Conservation (phyloP, 2,888 invertebrate genomes). For the Parnassius apollo region DNA sequence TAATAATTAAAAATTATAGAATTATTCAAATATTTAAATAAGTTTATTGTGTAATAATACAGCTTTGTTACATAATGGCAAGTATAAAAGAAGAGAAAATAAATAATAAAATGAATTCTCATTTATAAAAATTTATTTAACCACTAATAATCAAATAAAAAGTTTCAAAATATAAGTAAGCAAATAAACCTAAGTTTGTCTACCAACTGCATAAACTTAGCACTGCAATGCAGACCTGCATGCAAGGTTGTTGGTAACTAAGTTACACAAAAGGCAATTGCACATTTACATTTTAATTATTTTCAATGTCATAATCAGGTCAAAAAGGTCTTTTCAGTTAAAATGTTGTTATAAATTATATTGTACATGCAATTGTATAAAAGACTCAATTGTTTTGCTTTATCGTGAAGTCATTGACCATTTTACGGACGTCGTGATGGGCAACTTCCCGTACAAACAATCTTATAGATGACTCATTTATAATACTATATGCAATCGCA, state of each 20-base stretch:
- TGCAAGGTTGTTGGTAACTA: slow-evolving; percentile 20
- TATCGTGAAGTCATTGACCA: slow-evolving; percentile 68
- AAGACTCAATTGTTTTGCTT: slow-evolving; percentile 47
- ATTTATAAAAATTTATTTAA: too few species aligned
- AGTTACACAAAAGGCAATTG: slow-evolving; percentile 23
- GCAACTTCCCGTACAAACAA: slow-evolving; percentile 72
- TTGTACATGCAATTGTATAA: slow-evolving; percentile 24
- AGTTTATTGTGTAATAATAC: too few species aligned
- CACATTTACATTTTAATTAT: slow-evolving; percentile 27
- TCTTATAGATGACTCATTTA: slow-evolving; percentile 62
- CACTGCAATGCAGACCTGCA: slow-evolving; percentile 21
- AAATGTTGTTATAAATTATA: slow-evolving; percentile 10
- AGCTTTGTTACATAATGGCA: too few species aligned
- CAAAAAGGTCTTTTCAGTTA: slow-evolving; percentile 32
- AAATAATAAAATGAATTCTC: too few species aligned
- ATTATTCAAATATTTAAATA: too few species aligned
- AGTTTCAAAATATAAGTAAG: too few species aligned
- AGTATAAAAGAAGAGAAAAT: too few species aligned
- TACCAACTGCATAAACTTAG: background rate
- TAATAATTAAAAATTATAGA: too few species aligned
- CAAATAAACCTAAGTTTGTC: too few species aligned
- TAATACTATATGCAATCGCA: slow-evolving; percentile 35
- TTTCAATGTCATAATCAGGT: slow-evolving; percentile 32
- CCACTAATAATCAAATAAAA: too few species aligned
- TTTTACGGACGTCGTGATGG: slow-evolving; percentile 43